phyloP scores from a whole-genome alignment of 2,888 invertebrate genomes.

The Periphyllus acericola region DNA sequence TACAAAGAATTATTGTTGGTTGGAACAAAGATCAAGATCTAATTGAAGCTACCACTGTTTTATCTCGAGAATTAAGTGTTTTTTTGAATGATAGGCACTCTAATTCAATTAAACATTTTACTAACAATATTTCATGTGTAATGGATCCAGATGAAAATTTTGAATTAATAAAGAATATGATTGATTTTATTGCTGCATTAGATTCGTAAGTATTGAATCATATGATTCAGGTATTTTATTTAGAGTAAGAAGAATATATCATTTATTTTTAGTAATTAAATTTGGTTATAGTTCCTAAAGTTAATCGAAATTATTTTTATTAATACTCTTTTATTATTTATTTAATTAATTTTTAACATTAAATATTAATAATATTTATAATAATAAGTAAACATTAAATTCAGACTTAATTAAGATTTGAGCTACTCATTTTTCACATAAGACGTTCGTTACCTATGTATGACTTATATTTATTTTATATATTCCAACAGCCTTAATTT shows the following conservation, averaged over 20 bases:
- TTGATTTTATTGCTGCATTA: constrained; percentile 60
- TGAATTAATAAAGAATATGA: constrained; percentile 62
- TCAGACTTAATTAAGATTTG: too few species aligned
- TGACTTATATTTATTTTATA: too few species aligned
- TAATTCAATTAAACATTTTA: constrained; percentile 47
- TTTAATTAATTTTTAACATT: too few species aligned
- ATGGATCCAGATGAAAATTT: constrained; percentile 70
- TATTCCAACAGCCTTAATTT: too few species aligned
- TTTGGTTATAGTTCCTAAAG: not conserved
- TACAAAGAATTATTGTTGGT: constrained; percentile 55
- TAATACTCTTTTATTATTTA: not conserved
- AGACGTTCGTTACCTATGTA: too few species aligned
- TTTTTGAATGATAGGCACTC: constrained; percentile 51
- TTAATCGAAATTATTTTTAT: constrained; percentile 1
- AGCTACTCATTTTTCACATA: too few species aligned
- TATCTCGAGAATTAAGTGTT: constrained; percentile 28
- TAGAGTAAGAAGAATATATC: not conserved
- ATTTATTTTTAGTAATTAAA: not conserved
- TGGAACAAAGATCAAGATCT: constrained; percentile 59
- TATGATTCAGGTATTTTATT: not conserved
- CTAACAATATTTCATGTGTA: constrained; percentile 15
- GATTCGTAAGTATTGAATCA: constrained; percentile 49
- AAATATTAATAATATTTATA: too few species aligned
- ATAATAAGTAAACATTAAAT: too few species aligned
- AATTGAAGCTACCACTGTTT: constrained; percentile 41